phyloP scores from a whole-genome alignment of 2,113 vertebrate species.

The Mormyrus lacerda region DNA sequence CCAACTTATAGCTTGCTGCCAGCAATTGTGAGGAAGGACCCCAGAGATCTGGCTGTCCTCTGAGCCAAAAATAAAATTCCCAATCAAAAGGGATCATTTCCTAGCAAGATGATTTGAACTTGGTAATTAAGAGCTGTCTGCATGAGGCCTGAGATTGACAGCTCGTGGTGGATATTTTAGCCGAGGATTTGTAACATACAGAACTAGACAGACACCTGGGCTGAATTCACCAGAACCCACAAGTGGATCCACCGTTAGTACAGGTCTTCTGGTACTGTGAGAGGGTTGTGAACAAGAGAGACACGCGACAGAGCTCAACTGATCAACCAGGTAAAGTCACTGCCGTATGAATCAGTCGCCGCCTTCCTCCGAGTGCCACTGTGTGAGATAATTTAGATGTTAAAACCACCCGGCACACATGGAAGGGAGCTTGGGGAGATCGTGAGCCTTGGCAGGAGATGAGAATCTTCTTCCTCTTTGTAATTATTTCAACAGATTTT shows the following conservation, averaged over 20 bases:
- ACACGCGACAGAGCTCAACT: not conserved
- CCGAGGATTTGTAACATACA: not conserved
- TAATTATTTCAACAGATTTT: conserved; percentile 22
- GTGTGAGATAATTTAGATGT: conserved; percentile 17
- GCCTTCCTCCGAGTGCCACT: not conserved
- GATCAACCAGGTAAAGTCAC: not conserved
- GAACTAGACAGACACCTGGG: not conserved
- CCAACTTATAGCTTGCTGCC: not conserved
- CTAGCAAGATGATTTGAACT: conserved; percentile 9
- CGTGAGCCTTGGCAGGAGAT: conserved; percentile 14
- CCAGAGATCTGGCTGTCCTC: conserved; percentile 6
- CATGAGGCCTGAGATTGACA: not conserved
- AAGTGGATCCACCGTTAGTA: not conserved
- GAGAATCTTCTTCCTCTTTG: conserved; percentile 15
- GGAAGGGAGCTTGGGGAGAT: conserved; percentile 8
- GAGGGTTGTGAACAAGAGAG: not conserved
- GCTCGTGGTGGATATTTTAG: not conserved
- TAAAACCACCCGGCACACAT: conserved; percentile 3
- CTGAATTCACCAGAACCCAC: not conserved
- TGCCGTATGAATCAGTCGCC: not conserved
- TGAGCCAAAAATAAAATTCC: not conserved
- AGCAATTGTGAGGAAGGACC: not conserved
- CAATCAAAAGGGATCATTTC: conserved; percentile 8
- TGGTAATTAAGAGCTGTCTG: conserved; percentile 19
- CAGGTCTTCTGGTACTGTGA: not conserved